Conservation (phyloP, 1,140 invertebrate genomes). For the Ceratina japonica region DNA sequence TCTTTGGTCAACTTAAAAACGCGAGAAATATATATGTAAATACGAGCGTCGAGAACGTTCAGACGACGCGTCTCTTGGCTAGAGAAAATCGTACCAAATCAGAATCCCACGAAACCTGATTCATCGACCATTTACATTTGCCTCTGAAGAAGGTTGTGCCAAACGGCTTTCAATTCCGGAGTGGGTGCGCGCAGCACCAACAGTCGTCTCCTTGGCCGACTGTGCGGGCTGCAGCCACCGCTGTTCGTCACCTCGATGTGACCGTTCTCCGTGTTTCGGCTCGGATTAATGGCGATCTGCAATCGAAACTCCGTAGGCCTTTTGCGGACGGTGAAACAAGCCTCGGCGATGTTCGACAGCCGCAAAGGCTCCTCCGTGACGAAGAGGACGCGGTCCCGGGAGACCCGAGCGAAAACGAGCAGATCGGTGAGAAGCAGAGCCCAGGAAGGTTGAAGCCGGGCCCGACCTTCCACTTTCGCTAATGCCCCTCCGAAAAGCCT, state of each 20-base stretch:
- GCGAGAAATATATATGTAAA: too few relatives aligned
- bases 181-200: conserved; percentile 88
- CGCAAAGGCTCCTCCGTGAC: conserved; percentile 92
- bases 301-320: conserved; percentile 80
- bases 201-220: conserved; percentile 81
- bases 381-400: conserved; percentile 90
- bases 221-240: conserved; percentile 76
- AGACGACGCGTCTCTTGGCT: too few relatives aligned
- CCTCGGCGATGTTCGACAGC: conserved; percentile 87
- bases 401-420: conserved; percentile 90
- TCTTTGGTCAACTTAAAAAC: too few relatives aligned
- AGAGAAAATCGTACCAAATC: not conserved
- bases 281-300: conserved; percentile 70
- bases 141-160: conserved; percentile 92
- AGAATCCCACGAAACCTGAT: conserved; percentile 4
- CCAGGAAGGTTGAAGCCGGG: conserved; percentile 88
- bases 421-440: conserved; percentile 90
- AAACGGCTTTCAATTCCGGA: conserved; percentile 90
- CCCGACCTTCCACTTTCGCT: conserved; percentile 89
- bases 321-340: conserved; percentile 91
- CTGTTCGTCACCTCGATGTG: conserved; percentile 64
- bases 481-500: conserved; percentile 90
- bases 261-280: conserved; percentile 63
- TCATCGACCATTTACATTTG: conserved; percentile 85
- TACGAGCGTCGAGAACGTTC: too few relatives aligned